Percentiles rank a stretch among this genome's conserved stretches.
phyloP scores from a whole-genome alignment of 2,113 vertebrate species.

The Catagonus wagneri region DNA sequence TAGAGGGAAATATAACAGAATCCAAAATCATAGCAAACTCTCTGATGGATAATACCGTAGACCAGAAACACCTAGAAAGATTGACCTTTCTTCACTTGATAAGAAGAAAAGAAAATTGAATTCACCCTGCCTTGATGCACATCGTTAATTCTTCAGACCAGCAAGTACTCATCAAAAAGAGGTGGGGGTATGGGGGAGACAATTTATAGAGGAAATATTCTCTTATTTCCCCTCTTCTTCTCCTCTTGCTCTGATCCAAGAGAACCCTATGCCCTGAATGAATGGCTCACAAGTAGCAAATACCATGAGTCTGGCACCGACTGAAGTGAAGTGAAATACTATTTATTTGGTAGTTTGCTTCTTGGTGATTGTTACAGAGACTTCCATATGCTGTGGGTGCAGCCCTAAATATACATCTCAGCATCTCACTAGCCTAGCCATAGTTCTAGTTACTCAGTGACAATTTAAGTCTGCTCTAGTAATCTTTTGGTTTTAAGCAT shows the following conservation, averaged over 20 bases:
- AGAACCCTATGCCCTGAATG: neutral
- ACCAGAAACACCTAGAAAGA: conserved; percentile 44
- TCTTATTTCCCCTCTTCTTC: conserved; percentile 5
- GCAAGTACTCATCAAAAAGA: conserved; percentile 22
- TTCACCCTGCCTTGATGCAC: neutral
- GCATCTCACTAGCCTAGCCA: neutral
- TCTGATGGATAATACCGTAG: conserved; percentile 42
- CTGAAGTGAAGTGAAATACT: neutral
- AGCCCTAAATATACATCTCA: neutral
- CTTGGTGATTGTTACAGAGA: neutral
- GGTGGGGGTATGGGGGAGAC: neutral
- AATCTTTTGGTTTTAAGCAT: neutral
- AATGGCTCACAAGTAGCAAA: neutral
- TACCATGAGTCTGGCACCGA: neutral
- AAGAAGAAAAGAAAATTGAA: conserved; percentile 40
- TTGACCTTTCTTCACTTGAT: neutral
- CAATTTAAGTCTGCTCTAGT: neutral
- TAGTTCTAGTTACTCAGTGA: neutral
- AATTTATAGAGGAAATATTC: neutral
- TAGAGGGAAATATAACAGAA: conserved; percentile 64
- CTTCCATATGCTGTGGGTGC: too few species aligned
- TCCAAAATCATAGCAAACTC: conserved; percentile 53
- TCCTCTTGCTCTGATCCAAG: neutral
- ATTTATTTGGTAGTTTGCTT: too few species aligned
- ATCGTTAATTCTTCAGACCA: conserved; percentile 54